Base-by-base conservation (phyloP, 2,888 invertebrate species). In the Bombylius discolor region DNA sequence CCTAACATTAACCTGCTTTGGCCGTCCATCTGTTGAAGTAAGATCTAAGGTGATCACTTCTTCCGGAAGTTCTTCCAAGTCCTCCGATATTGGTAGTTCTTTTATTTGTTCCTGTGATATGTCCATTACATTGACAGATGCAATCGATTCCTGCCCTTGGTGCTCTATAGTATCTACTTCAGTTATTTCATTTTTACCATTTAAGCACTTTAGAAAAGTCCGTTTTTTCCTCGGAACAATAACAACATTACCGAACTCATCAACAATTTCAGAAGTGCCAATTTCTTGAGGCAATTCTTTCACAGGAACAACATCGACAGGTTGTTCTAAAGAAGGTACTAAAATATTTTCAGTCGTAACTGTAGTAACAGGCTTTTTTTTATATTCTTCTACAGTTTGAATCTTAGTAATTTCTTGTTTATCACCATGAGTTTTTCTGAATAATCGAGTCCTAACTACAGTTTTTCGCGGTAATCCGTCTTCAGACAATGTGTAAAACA, bases 311-410 rank as follows among this genome's bases (percentile, higher is more conserved):
- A 62, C 55, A 60, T 64, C 55, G 32, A 57, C 32, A 0, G 56
- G 58, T 5, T 51, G 13, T 58, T 66, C 61, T 47, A 63, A 61
- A 0, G 66, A 60, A 0, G 67, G 69, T 13, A 63, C 61, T 59
- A 63, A 52, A 64, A 66, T 52, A 63, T 73, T 68, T 5, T 67
- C 62, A 56, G 66, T 66, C 39, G 69, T 67, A 11, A 74, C 67
- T 5, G 68, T 65, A 4, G 69, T 67, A 39, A 70, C 62, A 5
- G 74, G 72, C 61, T 66, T 61, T 61, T 71, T 68, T 23, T 69
- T 71, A 58, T 73, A 74, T 54, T 71, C 72, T 55, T 73, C 69
- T 3, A 69, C 63, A 8, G 68, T 70, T n/a, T 68, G 65, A 53
- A 73, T 69, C 64, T 72, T 66, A n/a, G 71, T 71, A 33, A 62